Percentiles rank a stretch among this genome's conserved stretches.
Conservation (phyloP, 2,888 invertebrate genomes). For the Apamea epomidion region DNA sequence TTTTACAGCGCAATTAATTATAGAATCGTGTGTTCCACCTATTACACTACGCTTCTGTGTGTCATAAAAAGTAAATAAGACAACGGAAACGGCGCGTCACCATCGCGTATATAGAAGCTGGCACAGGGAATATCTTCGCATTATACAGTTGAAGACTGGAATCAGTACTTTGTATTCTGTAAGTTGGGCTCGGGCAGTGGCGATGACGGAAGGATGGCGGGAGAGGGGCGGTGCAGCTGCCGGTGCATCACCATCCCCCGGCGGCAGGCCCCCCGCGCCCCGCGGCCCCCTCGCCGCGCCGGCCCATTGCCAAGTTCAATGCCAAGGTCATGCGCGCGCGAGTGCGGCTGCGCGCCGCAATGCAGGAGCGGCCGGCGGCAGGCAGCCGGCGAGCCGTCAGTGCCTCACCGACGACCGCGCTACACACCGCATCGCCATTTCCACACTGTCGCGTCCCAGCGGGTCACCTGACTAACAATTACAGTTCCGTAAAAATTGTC, state of each 20-base stretch:
- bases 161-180: conserved; percentile 67
- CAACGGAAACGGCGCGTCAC: conserved; percentile 48
- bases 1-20: conserved; percentile 50
- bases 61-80: conserved; percentile 50
- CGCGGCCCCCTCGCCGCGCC: conserved; percentile 76
- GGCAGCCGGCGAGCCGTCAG: conserved; percentile 83
- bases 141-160: conserved; percentile 46
- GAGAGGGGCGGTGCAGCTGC: conserved; percentile 88
- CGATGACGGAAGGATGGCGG: conserved; percentile 80
- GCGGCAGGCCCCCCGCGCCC: conserved; percentile 61
- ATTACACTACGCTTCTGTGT: conserved; percentile 47
- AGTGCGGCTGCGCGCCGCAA: conserved; percentile 92
- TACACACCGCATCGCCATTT: conserved; percentile 81
- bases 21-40: conserved; percentile 48
- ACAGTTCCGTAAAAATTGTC: conserved; percentile 67
- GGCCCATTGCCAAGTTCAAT: conserved; percentile 94
- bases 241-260: conserved; percentile 84
- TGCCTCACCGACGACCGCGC: conserved; percentile 85
- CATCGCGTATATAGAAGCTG: conserved; percentile 39
- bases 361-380: conserved; percentile 91
- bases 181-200: conserved; percentile 70
- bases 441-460: conserved; percentile 70
- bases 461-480: conserved; percentile 76
- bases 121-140: conserved; percentile 44
- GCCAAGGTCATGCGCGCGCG: conserved; percentile 94